Percentiles rank a stretch among this genome's conserved stretches.
phyloP scores from a whole-genome alignment of 2,888 invertebrate genomes.

The Melanchra persicariae region DNA sequence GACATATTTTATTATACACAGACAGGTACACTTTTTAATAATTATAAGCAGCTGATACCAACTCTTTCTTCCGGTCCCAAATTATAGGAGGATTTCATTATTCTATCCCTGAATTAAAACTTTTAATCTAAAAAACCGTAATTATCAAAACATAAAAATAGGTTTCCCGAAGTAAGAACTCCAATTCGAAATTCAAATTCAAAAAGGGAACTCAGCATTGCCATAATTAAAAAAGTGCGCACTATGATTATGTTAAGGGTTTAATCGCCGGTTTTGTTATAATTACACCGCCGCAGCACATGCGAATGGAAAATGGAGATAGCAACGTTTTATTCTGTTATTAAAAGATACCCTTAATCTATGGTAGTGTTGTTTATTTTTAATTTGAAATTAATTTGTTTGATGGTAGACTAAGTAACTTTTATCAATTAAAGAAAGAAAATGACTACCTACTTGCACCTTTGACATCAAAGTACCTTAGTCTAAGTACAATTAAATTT shows the following conservation, averaged over 20 bases:
- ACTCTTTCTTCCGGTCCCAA: not conserved
- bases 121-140: constrained; percentile 31
- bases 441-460: not conserved
- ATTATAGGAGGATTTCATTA: constrained; percentile 13
- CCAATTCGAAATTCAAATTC: constrained; percentile 66
- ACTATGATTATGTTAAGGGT: constrained; percentile 80
- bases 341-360: constrained; percentile 44
- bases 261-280: constrained; percentile 75
- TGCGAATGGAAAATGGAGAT: constrained; percentile 72
- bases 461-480: not conserved
- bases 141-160: constrained; percentile 47
- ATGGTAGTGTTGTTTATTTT: constrained; percentile 32
- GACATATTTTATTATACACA: no score
- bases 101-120: constrained; percentile 12
- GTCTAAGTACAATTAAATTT: not conserved
- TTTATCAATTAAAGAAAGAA: not conserved
- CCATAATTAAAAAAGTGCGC: constrained; percentile 81
- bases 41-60: constrained; percentile 39
- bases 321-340: constrained; percentile 62
- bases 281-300: constrained; percentile 72
- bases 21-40: no score
- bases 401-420: no score
- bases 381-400: constrained; percentile 6
- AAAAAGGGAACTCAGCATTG: constrained; percentile 64
- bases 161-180: constrained; percentile 31